These are phyloP conservation scores for Brachionus sp. DNA, from an alignment of 1,140 invertebrate genomes.

Conservation along the genomic window DNA sequence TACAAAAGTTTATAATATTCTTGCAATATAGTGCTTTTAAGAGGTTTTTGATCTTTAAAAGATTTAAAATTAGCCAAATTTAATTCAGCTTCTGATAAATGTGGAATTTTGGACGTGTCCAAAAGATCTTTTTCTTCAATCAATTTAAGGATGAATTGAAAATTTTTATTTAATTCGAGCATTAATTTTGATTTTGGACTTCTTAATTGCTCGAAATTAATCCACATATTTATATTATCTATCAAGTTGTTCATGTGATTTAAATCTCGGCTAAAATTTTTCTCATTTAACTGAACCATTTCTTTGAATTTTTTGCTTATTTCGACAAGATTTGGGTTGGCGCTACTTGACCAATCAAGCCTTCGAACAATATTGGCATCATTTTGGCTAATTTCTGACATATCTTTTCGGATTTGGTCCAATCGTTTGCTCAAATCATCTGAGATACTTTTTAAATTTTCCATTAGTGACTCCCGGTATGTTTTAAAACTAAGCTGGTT, in stretches of 20 bases:
- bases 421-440: background rate
- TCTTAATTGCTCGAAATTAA: slow-evolving; percentile 3
- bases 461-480: background rate
- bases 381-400: background rate
- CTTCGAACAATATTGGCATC: background rate
- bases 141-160: background rate
- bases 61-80: slow-evolving; percentile 9
- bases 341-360: background rate
- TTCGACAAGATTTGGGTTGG: background rate
- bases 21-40: slow-evolving; percentile 8
- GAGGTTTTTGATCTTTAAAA: slow-evolving; percentile 24
- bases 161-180: background rate
- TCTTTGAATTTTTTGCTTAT: background rate
- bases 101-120: background rate
- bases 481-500: background rate
- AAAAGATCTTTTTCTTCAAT: background rate
- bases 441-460: background rate
- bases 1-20: slow-evolving; percentile 26
- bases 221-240: background rate
- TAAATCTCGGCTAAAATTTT: background rate
- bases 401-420: background rate
- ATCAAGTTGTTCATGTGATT: background rate
- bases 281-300: background rate
- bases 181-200: background rate
- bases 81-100: background rate